A percentile compares a stretch with the other conserved stretches of the same genome.
phyloP scores from a whole-genome alignment of 2,888 invertebrate species.

The Listrodromus nycthemerus region DNA sequence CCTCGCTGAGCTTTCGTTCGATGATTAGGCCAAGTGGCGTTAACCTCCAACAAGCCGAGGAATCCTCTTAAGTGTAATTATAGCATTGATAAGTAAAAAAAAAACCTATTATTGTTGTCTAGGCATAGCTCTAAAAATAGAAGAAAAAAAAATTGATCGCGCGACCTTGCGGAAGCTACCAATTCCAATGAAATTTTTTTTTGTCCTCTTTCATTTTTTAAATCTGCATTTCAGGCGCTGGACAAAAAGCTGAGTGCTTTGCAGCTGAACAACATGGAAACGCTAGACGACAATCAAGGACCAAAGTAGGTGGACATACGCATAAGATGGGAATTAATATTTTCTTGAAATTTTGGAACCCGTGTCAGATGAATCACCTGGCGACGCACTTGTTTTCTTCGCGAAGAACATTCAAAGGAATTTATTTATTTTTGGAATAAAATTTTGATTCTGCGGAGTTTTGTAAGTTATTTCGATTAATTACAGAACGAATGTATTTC shows the following conservation, averaged over 20 bases:
- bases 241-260: conserved; percentile 82
- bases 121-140: conserved; percentile 24
- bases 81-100: neutral
- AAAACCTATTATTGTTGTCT: conserved; percentile 43
- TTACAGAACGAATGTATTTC: neutral
- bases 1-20: neutral
- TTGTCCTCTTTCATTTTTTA: conserved; percentile 6
- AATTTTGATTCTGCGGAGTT: neutral
- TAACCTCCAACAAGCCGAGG: conserved; percentile 25
- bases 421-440: neutral
- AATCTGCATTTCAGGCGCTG: conserved; percentile 76
- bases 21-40: neutral
- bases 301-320: conserved; percentile 75
- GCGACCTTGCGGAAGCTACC: neutral
- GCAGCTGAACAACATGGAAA: conserved; percentile 78
- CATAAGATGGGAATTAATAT: neutral
- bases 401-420: neutral
- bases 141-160: neutral
- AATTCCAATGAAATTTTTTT: conserved; percentile 19
- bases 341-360: neutral
- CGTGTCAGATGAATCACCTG: neutral
- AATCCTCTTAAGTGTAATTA: conserved; percentile 9
- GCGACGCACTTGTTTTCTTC: neutral
- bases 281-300: conserved; percentile 79
- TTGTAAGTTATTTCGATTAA: neutral